Conservation (phyloP, 2,888 invertebrate species). For the Paralinhomoeus sp. region DNA sequence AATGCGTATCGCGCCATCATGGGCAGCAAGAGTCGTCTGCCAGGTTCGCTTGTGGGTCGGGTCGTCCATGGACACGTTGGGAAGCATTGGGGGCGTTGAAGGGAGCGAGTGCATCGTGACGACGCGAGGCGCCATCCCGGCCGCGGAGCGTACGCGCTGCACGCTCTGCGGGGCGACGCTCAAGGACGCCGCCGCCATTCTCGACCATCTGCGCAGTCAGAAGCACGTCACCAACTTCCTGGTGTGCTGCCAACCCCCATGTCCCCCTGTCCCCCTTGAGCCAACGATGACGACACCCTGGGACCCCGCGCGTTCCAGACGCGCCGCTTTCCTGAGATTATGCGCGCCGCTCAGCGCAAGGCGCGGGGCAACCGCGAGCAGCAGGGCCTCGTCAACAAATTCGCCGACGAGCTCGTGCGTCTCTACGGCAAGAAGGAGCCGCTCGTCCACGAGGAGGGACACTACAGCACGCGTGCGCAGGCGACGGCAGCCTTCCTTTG, state of each 20-base stretch:
- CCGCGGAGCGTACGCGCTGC: not conserved
- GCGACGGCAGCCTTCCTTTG: too few relatives aligned
- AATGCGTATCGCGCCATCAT: not conserved
- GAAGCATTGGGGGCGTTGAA: not conserved
- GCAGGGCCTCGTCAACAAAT: not conserved
- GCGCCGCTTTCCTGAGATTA: slow-evolving; percentile 1
- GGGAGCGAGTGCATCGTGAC: slow-evolving; percentile 1
- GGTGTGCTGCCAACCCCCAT: not conserved
- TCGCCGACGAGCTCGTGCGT: slow-evolving; percentile 1
- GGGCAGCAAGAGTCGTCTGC: not conserved
- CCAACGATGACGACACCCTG: too few relatives aligned
- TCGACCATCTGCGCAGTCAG: not conserved
- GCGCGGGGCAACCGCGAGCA: not conserved
- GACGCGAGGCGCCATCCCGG: not conserved
- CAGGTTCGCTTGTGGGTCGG: not conserved
- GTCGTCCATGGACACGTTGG: not conserved
- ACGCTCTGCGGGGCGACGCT: not conserved
- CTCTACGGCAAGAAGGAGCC: slow-evolving; percentile 3
- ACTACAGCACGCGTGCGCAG: slow-evolving; percentile 1
- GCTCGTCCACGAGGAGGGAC: slow-evolving; percentile 3
- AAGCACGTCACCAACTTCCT: slow-evolving; percentile 1
- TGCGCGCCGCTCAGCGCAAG: not conserved
- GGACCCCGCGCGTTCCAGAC: not conserved
- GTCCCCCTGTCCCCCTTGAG: too few relatives aligned
- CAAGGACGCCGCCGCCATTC: not conserved